A percentile compares a stretch with the other conserved stretches of the same genome.
These are phyloP conservation scores for Myotis pilosus DNA, from an alignment of 2,797 vertebrate species.

Conservation along the genomic window DNA sequence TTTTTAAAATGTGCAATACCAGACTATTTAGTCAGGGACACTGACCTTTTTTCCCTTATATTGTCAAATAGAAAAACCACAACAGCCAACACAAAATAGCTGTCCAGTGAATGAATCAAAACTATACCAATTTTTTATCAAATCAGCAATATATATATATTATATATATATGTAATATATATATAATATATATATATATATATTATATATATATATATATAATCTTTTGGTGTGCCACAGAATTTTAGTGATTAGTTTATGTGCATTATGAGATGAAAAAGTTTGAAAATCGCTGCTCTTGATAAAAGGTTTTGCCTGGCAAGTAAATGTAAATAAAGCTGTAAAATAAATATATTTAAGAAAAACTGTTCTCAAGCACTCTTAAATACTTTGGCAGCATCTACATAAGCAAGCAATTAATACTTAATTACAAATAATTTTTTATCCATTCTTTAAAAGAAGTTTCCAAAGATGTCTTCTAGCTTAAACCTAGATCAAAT, in stretches of 20 bases:
- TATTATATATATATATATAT: neutral
- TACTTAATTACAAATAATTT: conserved; percentile 64
- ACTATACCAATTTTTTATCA: neutral
- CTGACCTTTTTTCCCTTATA: neutral
- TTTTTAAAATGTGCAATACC: neutral
- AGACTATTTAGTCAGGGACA: neutral
- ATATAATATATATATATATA: neutral
- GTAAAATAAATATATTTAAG: conserved; percentile 70
- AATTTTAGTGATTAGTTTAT: neutral
- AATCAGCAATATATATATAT: neutral
- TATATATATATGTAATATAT: no score
- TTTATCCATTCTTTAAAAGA: conserved; percentile 49
- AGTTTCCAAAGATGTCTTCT: conserved; percentile 47
- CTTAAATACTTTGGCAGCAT: conserved; percentile 63
- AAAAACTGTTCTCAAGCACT: conserved; percentile 54
- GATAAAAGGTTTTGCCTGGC: conserved; percentile 63
- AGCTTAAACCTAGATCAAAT: conserved; percentile 55
- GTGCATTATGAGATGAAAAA: neutral
- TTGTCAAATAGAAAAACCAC: neutral
- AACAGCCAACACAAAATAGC: neutral
- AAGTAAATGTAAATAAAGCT: conserved; percentile 70
- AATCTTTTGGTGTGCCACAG: no score
- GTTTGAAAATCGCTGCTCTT: neutral
- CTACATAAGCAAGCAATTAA: conserved; percentile 60
- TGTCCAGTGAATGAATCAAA: neutral